phyloP scores from a whole-genome alignment of 2,888 invertebrate species.

The Ormia ochracea region DNA sequence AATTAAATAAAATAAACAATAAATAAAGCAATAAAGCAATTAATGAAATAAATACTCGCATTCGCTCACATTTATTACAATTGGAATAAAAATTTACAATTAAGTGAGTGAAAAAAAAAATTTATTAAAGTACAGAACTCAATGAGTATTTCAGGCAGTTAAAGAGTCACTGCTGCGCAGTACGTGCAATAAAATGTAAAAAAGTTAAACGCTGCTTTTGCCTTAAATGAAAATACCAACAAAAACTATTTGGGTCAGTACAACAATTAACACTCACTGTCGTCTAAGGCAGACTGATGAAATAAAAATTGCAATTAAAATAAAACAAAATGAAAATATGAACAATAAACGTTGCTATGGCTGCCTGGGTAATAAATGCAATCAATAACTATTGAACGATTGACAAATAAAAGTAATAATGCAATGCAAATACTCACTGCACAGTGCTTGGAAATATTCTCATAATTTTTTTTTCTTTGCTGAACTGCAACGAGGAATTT shows the following conservation, averaged over 20 bases:
- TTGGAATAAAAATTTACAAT: slow-evolving; percentile 9
- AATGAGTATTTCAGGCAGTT: background rate
- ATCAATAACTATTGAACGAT: slow-evolving; percentile 35
- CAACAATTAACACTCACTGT: slow-evolving; percentile 44
- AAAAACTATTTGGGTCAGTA: slow-evolving; percentile 54
- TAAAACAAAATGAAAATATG: background rate
- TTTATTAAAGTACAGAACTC: slow-evolving; percentile 10
- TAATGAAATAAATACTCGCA: slow-evolving; percentile 19
- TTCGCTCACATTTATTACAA: background rate
- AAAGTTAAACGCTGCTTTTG: slow-evolving; percentile 2
- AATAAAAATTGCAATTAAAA: slow-evolving; percentile 4
- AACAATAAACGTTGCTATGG: background rate
- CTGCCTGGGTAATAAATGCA: slow-evolving; percentile 23
- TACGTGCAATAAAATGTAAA: slow-evolving; percentile 16
- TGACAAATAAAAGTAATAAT: slow-evolving; percentile 10
- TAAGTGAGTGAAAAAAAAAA: slow-evolving; percentile 23
- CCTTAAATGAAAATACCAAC: background rate
- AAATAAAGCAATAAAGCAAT: slow-evolving; percentile 39
- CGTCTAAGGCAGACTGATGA: slow-evolving; percentile 13
- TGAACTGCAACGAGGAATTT: too few species aligned
- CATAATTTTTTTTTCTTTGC: too few species aligned
- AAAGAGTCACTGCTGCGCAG: background rate
- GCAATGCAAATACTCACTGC: background rate
- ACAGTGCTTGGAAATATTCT: background rate
- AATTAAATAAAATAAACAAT: slow-evolving; percentile 33